phyloP scores from a whole-genome alignment of 2,113 vertebrate species.

The Perca schrenkii region DNA sequence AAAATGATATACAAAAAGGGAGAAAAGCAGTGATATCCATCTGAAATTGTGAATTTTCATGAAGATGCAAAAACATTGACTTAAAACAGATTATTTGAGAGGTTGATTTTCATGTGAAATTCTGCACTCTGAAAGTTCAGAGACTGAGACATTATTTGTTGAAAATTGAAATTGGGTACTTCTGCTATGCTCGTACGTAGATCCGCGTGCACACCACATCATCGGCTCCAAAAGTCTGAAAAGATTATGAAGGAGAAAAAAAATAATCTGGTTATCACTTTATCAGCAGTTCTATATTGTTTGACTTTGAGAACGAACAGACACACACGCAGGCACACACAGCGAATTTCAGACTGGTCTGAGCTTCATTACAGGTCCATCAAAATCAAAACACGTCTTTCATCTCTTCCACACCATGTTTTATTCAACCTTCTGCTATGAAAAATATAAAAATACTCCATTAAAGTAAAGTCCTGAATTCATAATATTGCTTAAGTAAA shows the following conservation, averaged over 20 bases:
- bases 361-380: background rate
- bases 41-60: background rate
- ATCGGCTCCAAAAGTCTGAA: constrained; percentile 93
- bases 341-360: too few relatives aligned
- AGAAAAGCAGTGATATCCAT: background rate
- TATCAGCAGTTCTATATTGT: background rate
- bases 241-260: constrained; percentile 54
- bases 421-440: background rate
- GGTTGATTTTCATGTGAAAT: background rate
- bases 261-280: background rate
- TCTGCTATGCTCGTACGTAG: constrained; percentile 89
- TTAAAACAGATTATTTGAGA: constrained; percentile 9
- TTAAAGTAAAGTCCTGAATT: background rate
- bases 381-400: background rate
- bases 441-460: background rate
- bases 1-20: constrained; percentile 36
- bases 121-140: background rate
- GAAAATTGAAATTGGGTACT: background rate
- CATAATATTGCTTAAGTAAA: too few relatives aligned
- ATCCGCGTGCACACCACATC: constrained; percentile 95
- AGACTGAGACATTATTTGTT: background rate
- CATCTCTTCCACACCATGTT: too few relatives aligned
- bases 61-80: background rate
- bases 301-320: too few relatives aligned
- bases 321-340: too few relatives aligned